These are phyloP conservation scores for Cecidostiba fungosa DNA, from an alignment of 2,888 invertebrate species.

Conservation along the genomic window DNA sequence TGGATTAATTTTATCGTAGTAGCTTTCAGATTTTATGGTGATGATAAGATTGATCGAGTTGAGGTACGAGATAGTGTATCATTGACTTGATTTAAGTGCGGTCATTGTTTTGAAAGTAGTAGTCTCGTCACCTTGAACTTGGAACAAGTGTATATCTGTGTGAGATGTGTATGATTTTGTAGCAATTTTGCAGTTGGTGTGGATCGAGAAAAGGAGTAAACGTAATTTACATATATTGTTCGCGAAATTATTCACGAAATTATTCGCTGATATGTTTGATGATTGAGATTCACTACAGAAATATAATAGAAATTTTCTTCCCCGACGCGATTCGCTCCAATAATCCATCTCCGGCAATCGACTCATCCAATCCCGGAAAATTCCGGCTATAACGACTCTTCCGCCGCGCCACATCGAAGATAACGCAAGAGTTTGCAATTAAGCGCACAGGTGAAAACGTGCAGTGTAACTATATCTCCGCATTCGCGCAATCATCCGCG, in stretches of 20 bases:
- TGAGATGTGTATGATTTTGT: background rate
- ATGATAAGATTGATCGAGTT: background rate
- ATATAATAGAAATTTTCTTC: background rate
- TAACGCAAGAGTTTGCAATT: background rate
- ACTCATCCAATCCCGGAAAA: background rate
- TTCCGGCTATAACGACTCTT: background rate
- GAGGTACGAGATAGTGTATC: background rate
- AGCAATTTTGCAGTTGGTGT: too few relatives aligned
- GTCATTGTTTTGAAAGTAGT: too few relatives aligned
- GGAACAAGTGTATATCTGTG: background rate
- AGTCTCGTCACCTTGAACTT: background rate
- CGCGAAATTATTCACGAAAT: too few relatives aligned
- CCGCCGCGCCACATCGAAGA: background rate
- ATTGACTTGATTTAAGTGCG: background rate
- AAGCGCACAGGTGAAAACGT: background rate
- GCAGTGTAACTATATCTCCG: too few relatives aligned
- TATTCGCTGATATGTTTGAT: too few relatives aligned
- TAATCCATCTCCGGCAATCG: background rate
- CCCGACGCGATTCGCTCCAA: background rate
- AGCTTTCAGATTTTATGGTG: background rate
- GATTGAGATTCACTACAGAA: too few relatives aligned
- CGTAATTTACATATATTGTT: too few relatives aligned
- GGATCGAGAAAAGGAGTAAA: too few relatives aligned
- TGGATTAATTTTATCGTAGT: background rate
- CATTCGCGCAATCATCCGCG: background rate